These are phyloP conservation scores for Prunella strophiata DNA, from an alignment of 2,797 vertebrate species.

Conservation along the genomic window DNA sequence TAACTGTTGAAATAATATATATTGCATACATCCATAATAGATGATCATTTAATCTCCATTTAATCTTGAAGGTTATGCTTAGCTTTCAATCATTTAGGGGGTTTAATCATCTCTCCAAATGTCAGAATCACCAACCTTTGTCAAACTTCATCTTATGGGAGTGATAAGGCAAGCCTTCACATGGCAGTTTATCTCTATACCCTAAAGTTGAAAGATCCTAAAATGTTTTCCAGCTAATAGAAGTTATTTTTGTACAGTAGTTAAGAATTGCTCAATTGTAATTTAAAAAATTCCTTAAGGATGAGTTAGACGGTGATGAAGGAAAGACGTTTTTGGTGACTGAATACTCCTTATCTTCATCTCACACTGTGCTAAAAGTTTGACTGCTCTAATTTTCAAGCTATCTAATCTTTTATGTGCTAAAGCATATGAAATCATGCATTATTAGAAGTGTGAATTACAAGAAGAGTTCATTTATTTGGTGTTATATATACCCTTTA, in stretches of 20 bases:
- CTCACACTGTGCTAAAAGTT: constrained; percentile 46
- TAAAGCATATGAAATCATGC: constrained; percentile 41
- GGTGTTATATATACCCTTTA: constrained; percentile 38
- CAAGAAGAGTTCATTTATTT: constrained; percentile 38
- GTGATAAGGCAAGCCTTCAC: not conserved
- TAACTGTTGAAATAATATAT: constrained; percentile 11
- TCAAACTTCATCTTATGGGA: not conserved
- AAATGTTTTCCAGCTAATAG: constrained; percentile 39
- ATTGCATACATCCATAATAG: not conserved
- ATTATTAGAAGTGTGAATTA: constrained; percentile 41
- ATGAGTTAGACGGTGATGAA: constrained; percentile 47
- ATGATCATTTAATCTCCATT: constrained; percentile 40
- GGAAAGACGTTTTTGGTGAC: constrained; percentile 21
- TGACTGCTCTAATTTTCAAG: constrained; percentile 60
- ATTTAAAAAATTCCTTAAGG: constrained; percentile 48
- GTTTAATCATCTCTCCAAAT: constrained; percentile 22
- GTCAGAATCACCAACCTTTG: constrained; percentile 22
- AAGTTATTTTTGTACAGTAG: constrained; percentile 53
- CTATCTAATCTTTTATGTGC: constrained; percentile 54
- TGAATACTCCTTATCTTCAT: constrained; percentile 57
- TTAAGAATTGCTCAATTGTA: constrained; percentile 43
- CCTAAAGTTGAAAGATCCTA: constrained; percentile 18
- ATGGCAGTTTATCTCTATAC: constrained; percentile 15
- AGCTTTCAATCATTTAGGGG: constrained; percentile 14
- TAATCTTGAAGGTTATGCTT: constrained; percentile 16